These are phyloP conservation scores for Cotesia glomerata DNA, from an alignment of 1,140 invertebrate genomes.

Conservation along the genomic window DNA sequence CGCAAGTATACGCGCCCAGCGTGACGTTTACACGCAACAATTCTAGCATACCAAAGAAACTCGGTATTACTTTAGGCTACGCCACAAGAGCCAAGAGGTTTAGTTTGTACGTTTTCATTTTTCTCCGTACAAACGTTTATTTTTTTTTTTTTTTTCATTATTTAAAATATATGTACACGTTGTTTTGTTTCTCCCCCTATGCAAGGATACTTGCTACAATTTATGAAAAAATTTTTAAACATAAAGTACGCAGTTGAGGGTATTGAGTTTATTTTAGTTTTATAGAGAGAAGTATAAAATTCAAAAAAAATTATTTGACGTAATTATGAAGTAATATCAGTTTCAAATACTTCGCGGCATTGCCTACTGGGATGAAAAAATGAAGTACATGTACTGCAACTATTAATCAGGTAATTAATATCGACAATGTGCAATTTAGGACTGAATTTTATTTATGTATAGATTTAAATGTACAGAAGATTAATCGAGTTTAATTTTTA, in stretches of 20 bases:
- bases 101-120: background rate
- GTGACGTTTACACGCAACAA: constrained; percentile 22
- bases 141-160: background rate
- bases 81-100: background rate
- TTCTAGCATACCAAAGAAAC: constrained; percentile 12
- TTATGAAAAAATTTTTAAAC: background rate
- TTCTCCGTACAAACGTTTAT: background rate
- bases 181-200: background rate
- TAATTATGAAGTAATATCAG: no score
- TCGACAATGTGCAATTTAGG: no score
- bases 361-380: no score
- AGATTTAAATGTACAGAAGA: no score
- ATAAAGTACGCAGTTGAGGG: background rate
- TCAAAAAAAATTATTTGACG: no score
- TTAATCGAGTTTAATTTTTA: no score
- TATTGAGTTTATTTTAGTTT: background rate
- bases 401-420: no score
- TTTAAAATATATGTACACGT: background rate
- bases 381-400: no score
- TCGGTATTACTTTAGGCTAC: constrained; percentile 1
- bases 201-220: background rate
- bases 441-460: no score
- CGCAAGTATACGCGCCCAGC: constrained; percentile 31
- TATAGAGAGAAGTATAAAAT: no score
- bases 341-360: no score